Base-by-base conservation (phyloP, 1,140 invertebrate genomes). In the Drosophila sproati region DNA sequence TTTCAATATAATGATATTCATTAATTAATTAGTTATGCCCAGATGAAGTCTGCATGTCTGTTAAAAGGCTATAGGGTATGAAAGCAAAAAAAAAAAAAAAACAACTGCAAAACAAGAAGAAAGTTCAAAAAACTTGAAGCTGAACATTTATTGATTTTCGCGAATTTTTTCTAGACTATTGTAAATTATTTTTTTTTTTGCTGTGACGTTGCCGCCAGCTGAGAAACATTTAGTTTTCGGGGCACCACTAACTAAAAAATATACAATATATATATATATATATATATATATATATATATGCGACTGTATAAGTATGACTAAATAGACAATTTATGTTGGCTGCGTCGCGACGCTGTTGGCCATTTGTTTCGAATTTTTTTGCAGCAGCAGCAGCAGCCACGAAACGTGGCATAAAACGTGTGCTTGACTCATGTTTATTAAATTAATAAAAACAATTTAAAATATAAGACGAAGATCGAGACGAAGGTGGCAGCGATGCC, bases 61-160 rank as follows among this genome's bases (percentile, higher is more conserved):
- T 43, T 31, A 31, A 32, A n/a, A 31, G 28, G 1, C 29, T n/a
- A 7, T 10, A 64, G 43, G 12, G 48, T 61, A 57, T 68, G 32
- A 12, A 55, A 35, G 54, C 7, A 31, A 48, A 29, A 55, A 34
- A 31, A 48, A 29, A 55, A 34, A 59, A 28, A 12, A 28, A 29
- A 54, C 41, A 41, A 12, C 20, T 20, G 43, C 51, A 39, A 63
- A 77, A 35, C 55, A 20, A 29, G 63, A 55, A 74, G 47, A 61
- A 76, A 82, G 76, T 82, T 82, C 62, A 82, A 82, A 75, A 78
- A 82, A 83, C 80, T 83, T 64, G 8, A 82, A 82, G 71, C 70
- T 80, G 61, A 69, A 47, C 61, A 63, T 63, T 77, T 83, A 83
- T 83, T 66, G 80, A 83, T 83, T 83, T 77, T 83, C 47, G 48